Base-by-base conservation (phyloP, 2,888 invertebrate species). In the Stenichneumon culpator region DNA sequence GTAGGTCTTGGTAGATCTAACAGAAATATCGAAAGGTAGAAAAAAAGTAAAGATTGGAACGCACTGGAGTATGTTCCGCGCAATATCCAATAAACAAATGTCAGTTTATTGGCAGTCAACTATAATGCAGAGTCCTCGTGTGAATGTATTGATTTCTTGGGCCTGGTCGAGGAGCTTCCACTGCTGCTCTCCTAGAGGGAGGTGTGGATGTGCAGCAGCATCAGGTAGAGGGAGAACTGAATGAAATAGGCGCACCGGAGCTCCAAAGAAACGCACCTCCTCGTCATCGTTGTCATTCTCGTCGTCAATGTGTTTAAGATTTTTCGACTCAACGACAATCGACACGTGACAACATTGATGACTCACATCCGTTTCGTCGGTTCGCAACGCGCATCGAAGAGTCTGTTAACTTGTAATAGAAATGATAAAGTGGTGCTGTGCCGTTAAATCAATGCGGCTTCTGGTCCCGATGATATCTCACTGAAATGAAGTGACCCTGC, bases 181-280 rank as follows among this genome's bases (percentile, higher is more conserved):
- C 78, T 68, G 73, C 67, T 77, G 80, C 63, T 77, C 77, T 73
- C 75, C 82, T 73, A 86, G 86, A 86, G 83, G 86, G 84, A 79
- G 84, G 19, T 79, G 47, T 52, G 25, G 67, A 81, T 73, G 63
- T 79, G 78, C 54, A 65, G 78, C 74, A 73, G 72, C 69, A 50
- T 39, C 68, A 79, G 60, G 65, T 65, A 67, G 79, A 73, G 70
- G 70, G 73, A 82, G 75, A 75, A 32, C 36, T 47, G 32, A 67
- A 72, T 67, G 73, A 73, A 77, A 84, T 50, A 84, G 84, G 77
- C 67, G 78, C 81, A 83, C 63, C 39, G 57, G 25, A 65, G 25
- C 36, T 16, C 60, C 25, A 19, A 65, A 32, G 28, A 52, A 52
- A 67, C 50, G 67, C 32, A 32, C 54, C 11, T 36, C 72, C 28